phyloP scores from a whole-genome alignment of 2,797 vertebrate species.

The Hapalemur alaotrensis region DNA sequence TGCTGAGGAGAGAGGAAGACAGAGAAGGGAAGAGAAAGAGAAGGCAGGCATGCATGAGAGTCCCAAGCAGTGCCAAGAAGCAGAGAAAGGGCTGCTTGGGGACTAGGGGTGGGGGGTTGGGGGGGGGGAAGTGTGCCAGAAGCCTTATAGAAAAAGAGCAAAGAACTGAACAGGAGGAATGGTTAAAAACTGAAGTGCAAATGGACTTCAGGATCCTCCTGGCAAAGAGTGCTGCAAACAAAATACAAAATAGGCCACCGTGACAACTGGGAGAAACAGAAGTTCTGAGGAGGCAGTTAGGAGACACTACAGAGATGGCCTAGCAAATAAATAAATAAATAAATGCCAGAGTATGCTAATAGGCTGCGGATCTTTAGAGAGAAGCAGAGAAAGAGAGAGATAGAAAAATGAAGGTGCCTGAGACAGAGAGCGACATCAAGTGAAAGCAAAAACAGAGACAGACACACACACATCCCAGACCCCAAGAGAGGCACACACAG shows the following conservation, averaged over 20 bases:
- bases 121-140: background rate
- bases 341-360: conserved; percentile 6
- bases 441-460: conserved; percentile 55
- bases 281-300: background rate
- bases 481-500: conserved; percentile 59
- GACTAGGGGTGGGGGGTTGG: background rate
- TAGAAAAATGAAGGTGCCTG: background rate
- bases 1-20: background rate
- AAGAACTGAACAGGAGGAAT: conserved; percentile 34
- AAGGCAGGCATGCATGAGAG: conserved; percentile 65
- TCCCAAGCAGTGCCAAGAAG: conserved; percentile 54
- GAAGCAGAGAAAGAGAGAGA: background rate
- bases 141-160: conserved; percentile 63
- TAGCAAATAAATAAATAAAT: background rate
- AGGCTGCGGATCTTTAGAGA: background rate
- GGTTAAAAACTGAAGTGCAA: conserved; percentile 54
- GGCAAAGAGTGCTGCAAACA: background rate
- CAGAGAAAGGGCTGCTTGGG: conserved; percentile 60
- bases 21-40: conserved; percentile 7
- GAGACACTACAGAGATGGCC: background rate
- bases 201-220: conserved; percentile 47
- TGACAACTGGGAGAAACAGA: background rate
- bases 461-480: conserved; percentile 42
- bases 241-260: conserved; percentile 26
- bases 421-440: conserved; percentile 17